A percentile compares a stretch with the other conserved stretches of the same genome.
These are phyloP conservation scores for Ceratosolen fusciceps DNA, from an alignment of 1,140 invertebrate species.

Conservation along the genomic window DNA sequence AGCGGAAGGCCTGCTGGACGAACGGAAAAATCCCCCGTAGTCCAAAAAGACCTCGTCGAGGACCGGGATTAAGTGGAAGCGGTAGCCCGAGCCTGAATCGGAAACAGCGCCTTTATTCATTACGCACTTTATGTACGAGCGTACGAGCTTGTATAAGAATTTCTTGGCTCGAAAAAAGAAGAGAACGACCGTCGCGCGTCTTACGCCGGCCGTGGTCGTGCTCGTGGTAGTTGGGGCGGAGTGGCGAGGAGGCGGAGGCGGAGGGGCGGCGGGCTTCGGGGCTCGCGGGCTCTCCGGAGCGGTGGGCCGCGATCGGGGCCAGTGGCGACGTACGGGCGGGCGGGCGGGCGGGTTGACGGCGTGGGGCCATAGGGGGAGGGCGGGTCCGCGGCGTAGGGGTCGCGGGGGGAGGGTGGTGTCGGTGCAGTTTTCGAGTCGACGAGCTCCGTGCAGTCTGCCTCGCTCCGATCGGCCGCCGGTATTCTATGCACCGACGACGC, in stretches of 20 bases:
- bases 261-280: too few species aligned
- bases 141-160: constrained; percentile 8
- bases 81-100: not conserved
- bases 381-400: too few species aligned
- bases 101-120: constrained; percentile 36
- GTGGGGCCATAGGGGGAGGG: too few species aligned
- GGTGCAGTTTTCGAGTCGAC: constrained; percentile 24
- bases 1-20: not conserved
- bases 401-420: not conserved
- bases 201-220: too few species aligned
- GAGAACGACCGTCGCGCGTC: not conserved
- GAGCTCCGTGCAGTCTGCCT: constrained; percentile 33
- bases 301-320: too few species aligned
- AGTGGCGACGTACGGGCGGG: too few species aligned
- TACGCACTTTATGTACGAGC: constrained; percentile 40
- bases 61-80: not conserved
- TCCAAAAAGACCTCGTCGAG: not conserved
- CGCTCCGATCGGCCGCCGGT: constrained; percentile 11
- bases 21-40: not conserved
- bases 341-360: too few species aligned
- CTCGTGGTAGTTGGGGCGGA: too few species aligned
- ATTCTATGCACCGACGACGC: constrained; percentile 11
- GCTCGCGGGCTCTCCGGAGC: too few species aligned
- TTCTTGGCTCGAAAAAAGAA: constrained; percentile 5
- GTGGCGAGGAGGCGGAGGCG: not conserved